Percentiles rank a stretch among this genome's conserved stretches.
phyloP scores from a whole-genome alignment of 1,140 invertebrate genomes.

The Drosophila navojoa region DNA sequence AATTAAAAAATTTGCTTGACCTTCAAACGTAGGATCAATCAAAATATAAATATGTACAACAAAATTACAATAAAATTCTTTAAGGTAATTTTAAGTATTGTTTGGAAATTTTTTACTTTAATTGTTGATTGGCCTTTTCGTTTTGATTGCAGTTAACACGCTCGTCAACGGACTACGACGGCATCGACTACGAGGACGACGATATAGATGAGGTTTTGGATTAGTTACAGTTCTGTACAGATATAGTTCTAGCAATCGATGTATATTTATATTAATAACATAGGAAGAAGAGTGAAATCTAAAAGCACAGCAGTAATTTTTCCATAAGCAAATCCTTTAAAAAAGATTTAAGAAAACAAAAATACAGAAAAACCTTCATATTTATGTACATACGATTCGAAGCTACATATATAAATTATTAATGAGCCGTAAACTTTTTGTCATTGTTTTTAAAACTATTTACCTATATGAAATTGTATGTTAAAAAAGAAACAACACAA shows the following conservation, averaged over 20 bases:
- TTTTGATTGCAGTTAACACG: conserved; percentile 62
- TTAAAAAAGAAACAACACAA: conserved; percentile 32
- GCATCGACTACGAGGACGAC: conserved; percentile 74
- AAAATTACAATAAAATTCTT: conserved; percentile 13
- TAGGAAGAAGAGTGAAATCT: conserved; percentile 5
- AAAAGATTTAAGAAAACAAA: background rate
- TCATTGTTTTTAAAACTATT: conserved; percentile 57
- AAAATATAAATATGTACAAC: conserved; percentile 3
- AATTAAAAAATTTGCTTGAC: conserved; percentile 35
- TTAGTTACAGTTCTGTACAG: conserved; percentile 36
- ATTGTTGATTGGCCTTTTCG: background rate
- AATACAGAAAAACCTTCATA: background rate
- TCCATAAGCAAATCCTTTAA: background rate
- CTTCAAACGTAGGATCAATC: conserved; percentile 34
- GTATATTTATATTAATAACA: conserved; percentile 36
- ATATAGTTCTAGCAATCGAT: conserved; percentile 17
- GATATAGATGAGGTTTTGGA: conserved; percentile 72
- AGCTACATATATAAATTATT: conserved; percentile 41
- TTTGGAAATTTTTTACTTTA: conserved; percentile 4
- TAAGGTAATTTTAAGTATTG: conserved; percentile 37
- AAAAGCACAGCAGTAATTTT: conserved; percentile 6
- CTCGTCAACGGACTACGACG: conserved; percentile 69
- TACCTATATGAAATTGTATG: conserved; percentile 51
- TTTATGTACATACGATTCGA: conserved; percentile 27
- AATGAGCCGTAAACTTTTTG: conserved; percentile 11